Evolutionary conservation across 1,140 invertebrate species (phyloP), one percentile per base, ranked within the genome.

Genomic region (Pseudomyrmex cubaensis): DNA sequence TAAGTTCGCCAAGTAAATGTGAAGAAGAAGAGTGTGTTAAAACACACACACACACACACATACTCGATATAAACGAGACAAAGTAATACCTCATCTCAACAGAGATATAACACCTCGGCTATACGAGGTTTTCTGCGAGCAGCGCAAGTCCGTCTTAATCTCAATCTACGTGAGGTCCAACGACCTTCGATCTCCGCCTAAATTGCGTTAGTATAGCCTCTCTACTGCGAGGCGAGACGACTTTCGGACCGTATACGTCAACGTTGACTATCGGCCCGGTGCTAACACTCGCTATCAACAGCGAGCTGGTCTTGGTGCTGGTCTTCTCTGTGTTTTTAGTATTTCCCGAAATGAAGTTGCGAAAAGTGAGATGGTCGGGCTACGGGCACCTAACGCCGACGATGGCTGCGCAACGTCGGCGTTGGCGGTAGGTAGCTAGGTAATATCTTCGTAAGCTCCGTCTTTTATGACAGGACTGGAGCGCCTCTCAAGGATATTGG

Each of bases 401-500:
- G 84, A 83, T 70, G 84, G 69, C 44, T 73, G 50, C 67, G 61
- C 59, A 35, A 35, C 15, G 86, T 66, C 46, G 84, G 82, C 48
- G 72, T 67, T 63, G 86, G 80, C 67, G 87, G 75, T 82, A 87
- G 89, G 86, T 88, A 85, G 83, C 83, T 91, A 90, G 90, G 92
- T 93, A 94, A 94, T 94, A 94, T 94, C 93, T 92, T 88, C 88
- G 92, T 94, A 94, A 94, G 93, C 93, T 92, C 90, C 92, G 92
- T 94, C 92, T 93, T 93, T 94, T 94, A 94, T 93, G 93, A 93
- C 92, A 92, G 90, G 91, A 90, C 92, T 91, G 88, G 90, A 91
- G 91, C 92, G 90, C 91, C 93, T 93, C 92, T 94, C 93, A 93
- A 94, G 91, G 93, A 94, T 94, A 94, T 94, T 94, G 93, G 93